These are phyloP conservation scores for Bombus haemorrhoidalis DNA, from an alignment of 1,140 invertebrate genomes.

Conservation along the genomic window DNA sequence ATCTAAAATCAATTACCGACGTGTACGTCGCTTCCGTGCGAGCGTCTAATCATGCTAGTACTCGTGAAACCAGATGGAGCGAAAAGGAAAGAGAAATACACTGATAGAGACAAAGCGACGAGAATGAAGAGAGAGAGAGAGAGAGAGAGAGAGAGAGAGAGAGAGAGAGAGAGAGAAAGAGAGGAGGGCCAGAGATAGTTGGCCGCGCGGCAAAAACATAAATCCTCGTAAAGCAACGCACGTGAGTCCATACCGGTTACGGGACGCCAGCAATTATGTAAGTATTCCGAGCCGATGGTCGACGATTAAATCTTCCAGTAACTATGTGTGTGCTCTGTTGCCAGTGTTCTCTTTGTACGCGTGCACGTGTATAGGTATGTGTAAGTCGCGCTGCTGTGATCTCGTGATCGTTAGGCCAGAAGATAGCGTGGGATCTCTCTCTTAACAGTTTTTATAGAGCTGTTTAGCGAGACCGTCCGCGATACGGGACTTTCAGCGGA, in stretches of 20 bases:
- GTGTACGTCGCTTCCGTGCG: slow-evolving; percentile 45
- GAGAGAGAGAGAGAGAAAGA: background rate
- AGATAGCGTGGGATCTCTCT: slow-evolving; percentile 53
- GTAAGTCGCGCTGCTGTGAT: background rate
- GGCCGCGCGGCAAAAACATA: slow-evolving; percentile 51
- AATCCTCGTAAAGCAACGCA: slow-evolving; percentile 48
- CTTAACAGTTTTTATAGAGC: slow-evolving; percentile 41
- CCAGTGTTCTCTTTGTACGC: background rate
- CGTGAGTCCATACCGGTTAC: slow-evolving; percentile 51
- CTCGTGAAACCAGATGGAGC: background rate
- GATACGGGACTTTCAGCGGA: slow-evolving; percentile 27
- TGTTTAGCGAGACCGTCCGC: slow-evolving; percentile 34
- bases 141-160: background rate
- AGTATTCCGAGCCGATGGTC: slow-evolving; percentile 57
- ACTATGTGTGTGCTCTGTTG: slow-evolving; percentile 24
- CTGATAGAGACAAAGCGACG: background rate
- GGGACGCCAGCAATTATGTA: slow-evolving; percentile 60
- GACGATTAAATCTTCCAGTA: slow-evolving; percentile 58
- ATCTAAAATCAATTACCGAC: slow-evolving; percentile 62
- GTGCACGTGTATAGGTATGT: background rate
- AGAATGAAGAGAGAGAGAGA: background rate
- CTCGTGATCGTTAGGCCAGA: slow-evolving; percentile 23
- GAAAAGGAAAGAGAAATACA: background rate
- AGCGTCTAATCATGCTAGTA: slow-evolving; percentile 21
- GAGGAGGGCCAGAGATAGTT: slow-evolving; percentile 2